These are phyloP conservation scores for Harlomillsia oculata DNA, from an alignment of 1,140 invertebrate genomes.

Conservation along the genomic window DNA sequence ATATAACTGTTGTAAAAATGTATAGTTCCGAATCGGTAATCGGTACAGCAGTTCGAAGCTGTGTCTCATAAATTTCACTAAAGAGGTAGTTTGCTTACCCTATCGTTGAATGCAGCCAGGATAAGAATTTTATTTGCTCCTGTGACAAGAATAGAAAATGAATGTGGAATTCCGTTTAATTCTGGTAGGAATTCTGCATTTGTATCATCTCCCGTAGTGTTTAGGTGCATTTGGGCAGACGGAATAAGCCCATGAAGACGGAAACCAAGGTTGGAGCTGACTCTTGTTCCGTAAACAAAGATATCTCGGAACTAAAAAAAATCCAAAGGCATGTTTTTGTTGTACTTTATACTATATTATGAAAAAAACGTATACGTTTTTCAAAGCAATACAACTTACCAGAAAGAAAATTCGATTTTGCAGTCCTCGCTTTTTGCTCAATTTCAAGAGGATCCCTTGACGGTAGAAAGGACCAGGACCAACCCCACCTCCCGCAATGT, in stretches of 20 bases:
- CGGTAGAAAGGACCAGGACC: conserved; percentile 15
- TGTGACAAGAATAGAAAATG: conserved; percentile 10
- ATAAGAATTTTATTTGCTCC: conserved; percentile 26
- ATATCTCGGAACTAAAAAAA: conserved; percentile 21
- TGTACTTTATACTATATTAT: background rate
- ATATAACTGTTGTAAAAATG: too few species aligned
- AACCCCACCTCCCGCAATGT: background rate
- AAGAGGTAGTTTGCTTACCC: conserved; percentile 16
- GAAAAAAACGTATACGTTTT: background rate
- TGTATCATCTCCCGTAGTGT: conserved; percentile 1
- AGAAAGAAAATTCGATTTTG: conserved; percentile 34
- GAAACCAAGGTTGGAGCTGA: conserved; percentile 27
- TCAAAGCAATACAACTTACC: conserved; percentile 20
- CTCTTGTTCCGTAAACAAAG: conserved; percentile 26
- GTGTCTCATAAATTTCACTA: too few species aligned
- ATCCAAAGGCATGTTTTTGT: background rate
- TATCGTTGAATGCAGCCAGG: conserved; percentile 22
- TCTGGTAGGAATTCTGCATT: conserved; percentile 3
- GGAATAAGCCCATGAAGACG: conserved; percentile 30
- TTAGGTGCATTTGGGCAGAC: conserved; percentile 9
- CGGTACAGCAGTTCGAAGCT: too few species aligned
- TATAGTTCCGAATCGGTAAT: too few species aligned
- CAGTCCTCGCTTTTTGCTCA: conserved; percentile 26
- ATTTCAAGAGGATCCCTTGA: conserved; percentile 32
- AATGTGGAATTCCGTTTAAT: conserved; percentile 9